Conservation (phyloP, 2,113 vertebrate genomes). For the Nettapus auritus region DNA sequence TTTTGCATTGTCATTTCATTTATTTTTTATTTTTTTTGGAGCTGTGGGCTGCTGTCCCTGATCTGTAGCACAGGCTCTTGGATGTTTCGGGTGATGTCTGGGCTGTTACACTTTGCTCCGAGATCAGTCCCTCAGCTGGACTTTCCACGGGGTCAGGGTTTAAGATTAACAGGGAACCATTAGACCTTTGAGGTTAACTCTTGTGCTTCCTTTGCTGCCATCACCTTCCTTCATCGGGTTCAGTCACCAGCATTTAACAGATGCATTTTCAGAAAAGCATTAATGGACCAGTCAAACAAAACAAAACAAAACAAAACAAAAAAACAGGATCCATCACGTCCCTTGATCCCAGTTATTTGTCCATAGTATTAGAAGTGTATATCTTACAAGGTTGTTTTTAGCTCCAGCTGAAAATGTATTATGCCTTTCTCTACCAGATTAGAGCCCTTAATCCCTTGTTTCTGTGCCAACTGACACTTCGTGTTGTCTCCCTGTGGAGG, state of each 20-base stretch:
- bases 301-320: fast-evolving
- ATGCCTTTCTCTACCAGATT: not conserved
- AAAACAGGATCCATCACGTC: not conserved
- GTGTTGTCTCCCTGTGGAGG: not conserved
- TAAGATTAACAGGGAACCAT: not conserved
- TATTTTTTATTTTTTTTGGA: not conserved
- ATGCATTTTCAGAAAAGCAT: not conserved
- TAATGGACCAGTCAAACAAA: not conserved
- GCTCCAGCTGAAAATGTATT: not conserved
- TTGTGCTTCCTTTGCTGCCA: not conserved
- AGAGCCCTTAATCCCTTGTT: not conserved
- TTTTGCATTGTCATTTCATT: not conserved
- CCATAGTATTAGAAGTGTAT: fast-evolving
- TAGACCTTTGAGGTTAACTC: not conserved
- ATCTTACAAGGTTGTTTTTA: not conserved
- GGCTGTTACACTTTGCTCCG: not conserved
- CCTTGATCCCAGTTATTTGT: not conserved
- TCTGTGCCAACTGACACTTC: not conserved
- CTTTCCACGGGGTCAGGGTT: not conserved
- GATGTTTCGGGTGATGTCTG: not conserved
- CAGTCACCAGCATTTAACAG: not conserved
- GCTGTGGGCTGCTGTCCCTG: not conserved
- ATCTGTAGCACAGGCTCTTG: not conserved
- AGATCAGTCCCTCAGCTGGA: not conserved
- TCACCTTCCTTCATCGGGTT: not conserved